Evolutionary conservation across 2,888 invertebrate species (phyloP), one percentile per base, ranked within the genome.

Genomic region (Drosophila crucigera): DNA sequence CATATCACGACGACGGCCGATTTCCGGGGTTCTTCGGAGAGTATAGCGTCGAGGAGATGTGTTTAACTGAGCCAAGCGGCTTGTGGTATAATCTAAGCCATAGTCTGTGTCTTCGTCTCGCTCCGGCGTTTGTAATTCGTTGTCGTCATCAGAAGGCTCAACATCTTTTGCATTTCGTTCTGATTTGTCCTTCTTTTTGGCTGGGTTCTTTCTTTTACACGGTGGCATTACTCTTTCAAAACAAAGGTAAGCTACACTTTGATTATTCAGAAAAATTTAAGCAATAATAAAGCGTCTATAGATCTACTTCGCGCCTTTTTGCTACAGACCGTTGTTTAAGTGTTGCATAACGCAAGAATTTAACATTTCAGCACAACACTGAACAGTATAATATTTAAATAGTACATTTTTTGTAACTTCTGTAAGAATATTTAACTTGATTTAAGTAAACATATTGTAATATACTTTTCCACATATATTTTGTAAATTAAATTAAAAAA

Each of bases 71-170:
- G 67, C 47, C 10, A 75, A 70, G n/a, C 49, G 67, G 28, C 79
- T 75, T 14, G 71, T 78, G 9, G 77, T 85, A 56, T 78, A 83
- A 2, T 87, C 84, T 25, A 87, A 61, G 33, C 73, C 84, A 52
- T 85, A 87, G 59, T 86, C 88, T 2, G 86, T 88, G 25, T n/a
- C 69, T 1, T 74, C 60, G 0, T 65, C 47, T 0, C 4, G 22
- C 0, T 53, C 66, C 3, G 77, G 73, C 14, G 85, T 68, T 22
- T 47, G 58, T 56, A 87, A 89, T 35, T 47, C 5, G 14, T 2
- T 28, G 10, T 53, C n/a, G 1, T 70, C 65, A 7, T 73, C 63
- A 3, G 49, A 39, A 9, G 16, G 3, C 7, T 52, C 49, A 1
- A 2, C 14, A 43, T 30, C 41, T 10, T 50, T 4, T 10, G 35